Conservation (phyloP, 2,797 vertebrate species). For the Pseudomugil gertrudae region DNA sequence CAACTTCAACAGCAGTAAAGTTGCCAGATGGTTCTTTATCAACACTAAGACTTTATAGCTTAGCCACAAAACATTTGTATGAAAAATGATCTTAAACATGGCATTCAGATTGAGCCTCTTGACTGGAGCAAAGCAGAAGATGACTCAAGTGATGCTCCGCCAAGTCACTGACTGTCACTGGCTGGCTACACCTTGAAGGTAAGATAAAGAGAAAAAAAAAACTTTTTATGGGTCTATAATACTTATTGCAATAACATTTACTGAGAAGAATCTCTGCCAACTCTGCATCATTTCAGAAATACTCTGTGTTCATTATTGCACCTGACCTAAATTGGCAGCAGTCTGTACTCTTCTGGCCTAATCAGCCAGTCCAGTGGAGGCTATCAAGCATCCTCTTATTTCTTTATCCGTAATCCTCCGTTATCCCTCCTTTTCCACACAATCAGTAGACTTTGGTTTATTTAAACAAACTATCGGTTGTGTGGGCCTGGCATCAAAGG, state of each 20-base stretch:
- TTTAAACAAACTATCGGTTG: slow-evolving; percentile 66
- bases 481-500: slow-evolving; percentile 66
- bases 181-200: slow-evolving; percentile 9
- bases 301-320: slow-evolving; percentile 54
- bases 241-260: slow-evolving; percentile 50
- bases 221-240: slow-evolving; percentile 40
- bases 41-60: background rate
- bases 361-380: slow-evolving; percentile 49
- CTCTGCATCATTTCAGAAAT: slow-evolving; percentile 30
- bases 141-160: background rate
- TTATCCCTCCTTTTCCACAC: slow-evolving; percentile 21
- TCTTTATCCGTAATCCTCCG: slow-evolving; percentile 30
- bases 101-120: slow-evolving; percentile 4
- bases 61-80: slow-evolving; percentile 3
- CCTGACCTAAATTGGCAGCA: slow-evolving; percentile 67
- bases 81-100: background rate
- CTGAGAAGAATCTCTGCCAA: slow-evolving; percentile 26
- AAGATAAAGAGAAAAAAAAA: slow-evolving; percentile 11
- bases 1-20: background rate
- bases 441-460: slow-evolving; percentile 50
- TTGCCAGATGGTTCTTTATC: slow-evolving; percentile 7
- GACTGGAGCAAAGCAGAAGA: slow-evolving; percentile 9
- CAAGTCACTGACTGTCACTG: background rate
- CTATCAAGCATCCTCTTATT: slow-evolving; percentile 37
- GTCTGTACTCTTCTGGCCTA: slow-evolving; percentile 51